Evolutionary conservation across 1,140 invertebrate species (phyloP).

Genomic region (Lepidotrigona ventralis): DNA sequence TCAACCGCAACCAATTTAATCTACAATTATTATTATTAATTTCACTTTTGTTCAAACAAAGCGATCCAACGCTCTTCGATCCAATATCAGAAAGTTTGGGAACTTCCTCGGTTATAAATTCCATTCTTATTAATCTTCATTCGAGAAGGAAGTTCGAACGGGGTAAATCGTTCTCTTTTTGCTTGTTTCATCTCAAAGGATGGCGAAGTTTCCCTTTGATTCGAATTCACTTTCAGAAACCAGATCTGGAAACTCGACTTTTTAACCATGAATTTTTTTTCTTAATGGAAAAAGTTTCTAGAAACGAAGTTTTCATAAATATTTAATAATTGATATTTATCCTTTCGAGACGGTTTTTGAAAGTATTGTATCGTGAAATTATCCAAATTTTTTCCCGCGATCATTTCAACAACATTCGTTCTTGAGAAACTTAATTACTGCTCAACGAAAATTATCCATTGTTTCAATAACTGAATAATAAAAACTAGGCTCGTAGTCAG

Average conservation of each 20-base stretch:
- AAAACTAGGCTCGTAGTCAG: background rate
- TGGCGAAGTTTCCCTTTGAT: background rate
- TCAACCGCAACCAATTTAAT: background rate
- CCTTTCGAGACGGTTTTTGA: background rate
- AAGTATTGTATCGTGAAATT: background rate
- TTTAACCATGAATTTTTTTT: background rate
- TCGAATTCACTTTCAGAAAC: background rate
- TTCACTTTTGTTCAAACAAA: conserved; percentile 18
- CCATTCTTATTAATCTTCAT: background rate
- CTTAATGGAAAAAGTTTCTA: background rate
- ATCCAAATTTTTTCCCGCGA: background rate
- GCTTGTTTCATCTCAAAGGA: background rate
- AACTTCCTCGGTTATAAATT: background rate
- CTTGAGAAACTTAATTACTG: too few relatives aligned
- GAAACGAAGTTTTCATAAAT: background rate
- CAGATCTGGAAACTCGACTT: background rate
- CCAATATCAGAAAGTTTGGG: background rate
- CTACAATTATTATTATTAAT: background rate
- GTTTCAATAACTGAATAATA: background rate
- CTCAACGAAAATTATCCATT: background rate
- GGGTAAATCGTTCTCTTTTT: background rate
- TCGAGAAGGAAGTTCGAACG: too few relatives aligned
- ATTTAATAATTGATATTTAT: background rate
- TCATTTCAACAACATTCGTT: background rate
- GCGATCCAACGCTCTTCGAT: background rate